Base-by-base conservation (phyloP, 1,140 invertebrate species). In the Propsilocerus akamusi region DNA sequence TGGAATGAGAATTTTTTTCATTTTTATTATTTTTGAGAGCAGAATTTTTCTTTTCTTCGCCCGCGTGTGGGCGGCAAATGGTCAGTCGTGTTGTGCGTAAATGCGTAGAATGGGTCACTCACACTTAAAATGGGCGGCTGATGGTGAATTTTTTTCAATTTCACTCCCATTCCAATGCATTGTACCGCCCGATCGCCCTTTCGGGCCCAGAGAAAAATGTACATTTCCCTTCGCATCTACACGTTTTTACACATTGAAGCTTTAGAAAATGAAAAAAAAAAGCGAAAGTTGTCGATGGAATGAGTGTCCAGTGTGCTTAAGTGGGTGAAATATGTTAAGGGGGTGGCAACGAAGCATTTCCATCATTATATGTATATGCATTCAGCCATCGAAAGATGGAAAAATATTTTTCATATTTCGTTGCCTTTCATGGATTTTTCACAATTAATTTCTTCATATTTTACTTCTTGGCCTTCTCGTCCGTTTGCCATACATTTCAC, bases 361-460 rank as follows among this genome's bases (percentile, higher is more conserved):
- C n/a, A n/a, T n/a, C n/a, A n/a, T n/a, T n/a, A n/a, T n/a, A n/a
- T n/a, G n/a, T n/a, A n/a, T n/a, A n/a, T n/a, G n/a, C n/a, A n/a
- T n/a, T n/a, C n/a, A n/a, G n/a, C n/a, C n/a, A n/a, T n/a, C n/a
- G n/a, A n/a, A n/a, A n/a, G n/a, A n/a, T n/a, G n/a, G n/a, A n/a
- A n/a, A n/a, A n/a, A n/a, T n/a, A n/a, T n/a, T n/a, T n/a, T n/a
- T n/a, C n/a, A n/a, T n/a, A n/a, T n/a, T n/a, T n/a, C n/a, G n/a
- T 41, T 17, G 12, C 14, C 14, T 41, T 41, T 17, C 14, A 41
- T 41, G 34, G 34, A 41, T 41, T 41, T 41, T 41, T 41, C 34
- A 41, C 34, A 41, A 41, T 41, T 41, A 41, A 41, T 41, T 41
- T 41, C 34, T 41, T 41, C 34, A 41, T 20, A 41, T 41, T 41